Base-by-base conservation (phyloP, 1,140 invertebrate genomes). In the Psilanteris sp. region DNA sequence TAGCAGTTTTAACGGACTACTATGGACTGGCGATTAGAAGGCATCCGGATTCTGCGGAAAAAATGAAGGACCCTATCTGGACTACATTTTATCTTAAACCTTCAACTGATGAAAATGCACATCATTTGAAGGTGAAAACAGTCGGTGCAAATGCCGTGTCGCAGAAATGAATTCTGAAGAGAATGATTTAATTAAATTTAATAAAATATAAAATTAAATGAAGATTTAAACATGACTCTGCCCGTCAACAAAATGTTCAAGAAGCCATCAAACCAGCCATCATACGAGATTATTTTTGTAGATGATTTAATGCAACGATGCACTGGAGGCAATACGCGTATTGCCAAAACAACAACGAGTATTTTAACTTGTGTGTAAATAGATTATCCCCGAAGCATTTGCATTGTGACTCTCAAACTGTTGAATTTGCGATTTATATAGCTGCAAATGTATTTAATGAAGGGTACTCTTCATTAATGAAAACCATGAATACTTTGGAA, bases 41-140 rank as follows among this genome's bases (percentile, higher is more conserved):
- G 16, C 32, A 78, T 32, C 20, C 29, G 7, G 11, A 76, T 15
- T 71, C 66, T 59, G 15, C 66, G 8, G 34, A 55, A 31, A 62
- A 79, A n/a, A 80, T 79, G 79, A 52, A 54, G 7, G 52, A 79
- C 5, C 64, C 39, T 31, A 44, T 78, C 2, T 81, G 76, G 72
- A 59, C 71, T 5, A 57, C 41, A 10, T 80, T 24, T 24, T 77
- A 71, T 32, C 76, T 77, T 27, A 61, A 74, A 13, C 26, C 5
- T n/a, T 81, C 68, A 1, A 77, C 73, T 3, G 55, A 82, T 26
- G 44, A 76, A 7, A 36, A 76, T 24, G 64, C 81, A 6, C 29
- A 68, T 18, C 73, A 82, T 24, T 9, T 9, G 27, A 48, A 46
- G 73, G 70, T 4, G 16, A 1, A 3, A 64, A 81, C 8, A 70